phyloP scores from a whole-genome alignment of 2,888 invertebrate species.

The Sphaeridia pumilis region DNA sequence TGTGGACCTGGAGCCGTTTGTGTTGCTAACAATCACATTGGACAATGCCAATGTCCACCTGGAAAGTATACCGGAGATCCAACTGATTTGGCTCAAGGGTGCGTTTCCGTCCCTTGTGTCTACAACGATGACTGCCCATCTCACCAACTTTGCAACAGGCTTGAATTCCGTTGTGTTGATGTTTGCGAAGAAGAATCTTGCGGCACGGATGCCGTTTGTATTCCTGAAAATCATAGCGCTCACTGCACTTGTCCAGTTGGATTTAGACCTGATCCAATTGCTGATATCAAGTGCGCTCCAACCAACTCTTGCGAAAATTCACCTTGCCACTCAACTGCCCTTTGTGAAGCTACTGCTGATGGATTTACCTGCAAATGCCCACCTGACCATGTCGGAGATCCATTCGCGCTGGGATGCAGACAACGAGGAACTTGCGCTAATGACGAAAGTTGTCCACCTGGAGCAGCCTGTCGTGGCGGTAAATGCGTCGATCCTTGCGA shows the following conservation, averaged over 20 bases:
- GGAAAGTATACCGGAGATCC: conserved; percentile 79
- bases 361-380: conserved; percentile 71
- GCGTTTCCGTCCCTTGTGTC: conserved; percentile 67
- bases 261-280: conserved; percentile 59
- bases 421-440: conserved; percentile 65
- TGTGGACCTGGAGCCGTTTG: conserved; percentile 83
- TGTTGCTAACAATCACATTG: conserved; percentile 75
- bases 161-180: conserved; percentile 68
- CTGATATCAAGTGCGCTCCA: conserved; percentile 67
- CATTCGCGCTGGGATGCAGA: conserved; percentile 58
- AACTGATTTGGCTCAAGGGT: conserved; percentile 56
- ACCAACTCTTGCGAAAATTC: conserved; percentile 37
- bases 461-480: conserved; percentile 58
- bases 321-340: conserved; percentile 45
- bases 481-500: conserved; percentile 71
- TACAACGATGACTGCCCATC: conserved; percentile 73
- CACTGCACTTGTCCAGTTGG: conserved; percentile 79
- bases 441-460: conserved; percentile 61
- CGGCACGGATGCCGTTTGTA: conserved; percentile 75
- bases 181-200: conserved; percentile 72
- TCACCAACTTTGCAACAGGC: conserved; percentile 65
- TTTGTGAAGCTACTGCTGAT: conserved; percentile 55
- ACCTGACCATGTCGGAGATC: conserved; percentile 62
- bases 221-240: conserved; percentile 69
- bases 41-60: conserved; percentile 78